Evolutionary conservation across 2,797 vertebrate species (phyloP).

Genomic region (Siniperca undulata): DNA sequence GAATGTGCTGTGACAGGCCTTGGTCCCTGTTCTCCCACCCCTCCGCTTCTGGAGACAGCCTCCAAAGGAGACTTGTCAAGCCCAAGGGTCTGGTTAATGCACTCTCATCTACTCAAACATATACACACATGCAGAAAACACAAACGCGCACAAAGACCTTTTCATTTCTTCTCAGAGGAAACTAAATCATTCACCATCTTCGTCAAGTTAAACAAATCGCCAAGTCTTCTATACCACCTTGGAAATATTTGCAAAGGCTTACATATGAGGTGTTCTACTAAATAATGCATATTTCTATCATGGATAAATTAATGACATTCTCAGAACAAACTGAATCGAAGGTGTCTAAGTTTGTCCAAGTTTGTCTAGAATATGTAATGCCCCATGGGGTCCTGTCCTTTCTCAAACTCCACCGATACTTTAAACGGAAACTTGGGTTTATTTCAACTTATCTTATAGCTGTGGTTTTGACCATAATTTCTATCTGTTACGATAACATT

Average conservation of each 20-base stretch:
- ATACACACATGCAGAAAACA: neutral
- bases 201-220: constrained; percentile 44
- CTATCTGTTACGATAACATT: too few relatives aligned
- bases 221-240: constrained; percentile 26
- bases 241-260: constrained; percentile 47
- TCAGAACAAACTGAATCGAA: constrained; percentile 33
- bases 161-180: constrained; percentile 49
- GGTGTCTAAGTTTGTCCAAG: constrained; percentile 13
- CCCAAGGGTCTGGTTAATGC: constrained; percentile 65
- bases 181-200: constrained; percentile 49
- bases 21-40: constrained; percentile 34
- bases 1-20: constrained; percentile 60
- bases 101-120: constrained; percentile 41
- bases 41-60: constrained; percentile 37
- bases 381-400: neutral
- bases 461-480: neutral
- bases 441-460: neutral
- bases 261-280: constrained; percentile 38
- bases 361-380: neutral
- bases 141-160: constrained; percentile 48
- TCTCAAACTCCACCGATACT: neutral
- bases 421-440: neutral
- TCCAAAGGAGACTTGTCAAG: constrained; percentile 59
- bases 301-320: constrained; percentile 40
- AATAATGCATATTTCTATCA: constrained; percentile 75